phyloP scores from a whole-genome alignment of 2,113 vertebrate genomes.

The Brachyistius frenatus region DNA sequence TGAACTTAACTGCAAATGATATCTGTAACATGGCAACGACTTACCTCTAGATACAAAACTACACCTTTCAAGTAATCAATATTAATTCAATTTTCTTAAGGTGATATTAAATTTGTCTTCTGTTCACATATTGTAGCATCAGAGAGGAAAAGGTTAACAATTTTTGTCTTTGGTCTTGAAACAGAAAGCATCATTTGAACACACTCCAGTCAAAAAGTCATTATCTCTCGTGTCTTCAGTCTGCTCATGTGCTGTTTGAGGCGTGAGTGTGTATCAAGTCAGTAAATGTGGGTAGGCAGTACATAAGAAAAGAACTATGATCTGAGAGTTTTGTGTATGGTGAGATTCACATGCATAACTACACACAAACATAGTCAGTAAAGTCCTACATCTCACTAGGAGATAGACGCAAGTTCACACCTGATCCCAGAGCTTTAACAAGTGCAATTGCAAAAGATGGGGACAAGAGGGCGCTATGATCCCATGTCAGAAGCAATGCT shows the following conservation, averaged over 20 bases:
- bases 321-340: conserved; percentile 1
- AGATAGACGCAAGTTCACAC: conserved; percentile 10
- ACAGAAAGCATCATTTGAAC: conserved; percentile 36
- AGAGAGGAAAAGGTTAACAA: background rate
- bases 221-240: conserved; percentile 1
- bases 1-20: conserved; percentile 29
- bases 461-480: conserved; percentile 51
- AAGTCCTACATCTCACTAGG: conserved; percentile 3
- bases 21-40: conserved; percentile 54
- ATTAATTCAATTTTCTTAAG: conserved; percentile 28
- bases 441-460: conserved; percentile 65
- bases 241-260: background rate
- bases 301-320: background rate
- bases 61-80: conserved; percentile 43
- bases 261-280: background rate
- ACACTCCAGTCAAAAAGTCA: conserved; percentile 24
- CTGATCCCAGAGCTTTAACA: conserved; percentile 57
- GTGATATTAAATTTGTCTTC: conserved; percentile 28
- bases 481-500: conserved; percentile 21
- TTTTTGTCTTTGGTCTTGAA: conserved; percentile 5
- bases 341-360: conserved; percentile 9
- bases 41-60: conserved; percentile 63
- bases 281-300: background rate
- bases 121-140: conserved; percentile 27
- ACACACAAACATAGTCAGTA: conserved; percentile 11